Percentiles rank a stretch among this genome's conserved stretches.
Evolutionary conservation across 2,797 vertebrate species (phyloP).

Genomic region (Orestias chungarensis): DNA sequence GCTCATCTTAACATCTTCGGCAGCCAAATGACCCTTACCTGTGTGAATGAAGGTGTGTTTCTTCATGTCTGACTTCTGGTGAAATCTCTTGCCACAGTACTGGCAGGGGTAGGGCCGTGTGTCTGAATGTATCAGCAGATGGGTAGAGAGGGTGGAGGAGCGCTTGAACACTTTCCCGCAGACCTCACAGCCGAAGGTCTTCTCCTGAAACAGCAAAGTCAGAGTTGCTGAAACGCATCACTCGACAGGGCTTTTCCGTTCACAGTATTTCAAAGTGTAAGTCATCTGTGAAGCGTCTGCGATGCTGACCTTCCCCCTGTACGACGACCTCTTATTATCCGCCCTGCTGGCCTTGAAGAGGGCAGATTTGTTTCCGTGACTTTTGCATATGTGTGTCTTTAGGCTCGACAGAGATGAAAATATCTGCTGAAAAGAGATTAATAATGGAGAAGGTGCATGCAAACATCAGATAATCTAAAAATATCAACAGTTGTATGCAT

Average conservation of each 20-base stretch:
- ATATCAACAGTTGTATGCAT: not conserved
- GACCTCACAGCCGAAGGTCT: slow-evolving; percentile 70
- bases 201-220: slow-evolving; percentile 58
- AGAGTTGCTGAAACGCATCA: not conserved
- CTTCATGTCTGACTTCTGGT: slow-evolving; percentile 87
- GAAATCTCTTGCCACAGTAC: slow-evolving; percentile 79
- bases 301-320: slow-evolving; percentile 67
- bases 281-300: not conserved
- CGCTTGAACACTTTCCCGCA: slow-evolving; percentile 79
- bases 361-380: slow-evolving; percentile 46
- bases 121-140: slow-evolving; percentile 81
- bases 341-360: slow-evolving; percentile 37
- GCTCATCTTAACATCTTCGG: not conserved
- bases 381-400: slow-evolving; percentile 66
- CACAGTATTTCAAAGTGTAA: not conserved
- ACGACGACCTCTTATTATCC: slow-evolving; percentile 4
- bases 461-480: not conserved
- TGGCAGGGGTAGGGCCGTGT: slow-evolving; percentile 77
- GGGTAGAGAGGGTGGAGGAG: slow-evolving; percentile 78
- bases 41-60: slow-evolving; percentile 85
- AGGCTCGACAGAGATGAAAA: slow-evolving; percentile 66
- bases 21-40: slow-evolving; percentile 41
- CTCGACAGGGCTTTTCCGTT: not conserved
- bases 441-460: not conserved
- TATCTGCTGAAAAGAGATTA: slow-evolving; percentile 52